Base-by-base conservation (phyloP, 2,797 vertebrate genomes). In the Gila robusta region DNA sequence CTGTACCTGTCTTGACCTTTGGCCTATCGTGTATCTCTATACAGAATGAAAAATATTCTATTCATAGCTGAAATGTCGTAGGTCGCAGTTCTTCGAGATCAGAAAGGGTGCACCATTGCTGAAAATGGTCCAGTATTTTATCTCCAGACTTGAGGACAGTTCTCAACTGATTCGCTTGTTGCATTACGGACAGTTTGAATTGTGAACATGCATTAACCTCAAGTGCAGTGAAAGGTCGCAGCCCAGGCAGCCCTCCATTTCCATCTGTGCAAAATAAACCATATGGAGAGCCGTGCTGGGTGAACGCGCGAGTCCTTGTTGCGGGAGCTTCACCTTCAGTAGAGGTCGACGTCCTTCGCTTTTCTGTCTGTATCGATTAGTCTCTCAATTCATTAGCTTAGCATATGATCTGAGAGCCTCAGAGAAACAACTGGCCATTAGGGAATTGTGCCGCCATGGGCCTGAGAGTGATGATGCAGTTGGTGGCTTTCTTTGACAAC, bases 331-430 rank as follows among this genome's bases (percentile, higher is more conserved):
- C 94, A 94, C 93, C 94, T 95, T 96, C 93, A 93, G 93, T 91
- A 93, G 92, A 92, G 94, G 94, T 95, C 94, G 92, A 93, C 93
- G 93, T 93, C 93, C 92, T 87, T 88, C 76, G 88, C 93, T 93
- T 93, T 92, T 92, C 93, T 91, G 93, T 93, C 94, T 90, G 91
- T 93, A 94, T 95, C 91, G 94, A 95, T 95, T 95, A 93, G 94
- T 95, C 94, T 95, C 95, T 95, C 94, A 94, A 95, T 95, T 95
- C 94, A 95, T 96, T 96, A 94, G 93, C 93, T 94, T 93, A 93
- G 93, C 88, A 93, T 95, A 94, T 95, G 93, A 95, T 96, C 93
- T 88, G 93, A 94, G 95, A 92, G 93, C 92, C 93, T 94, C 91
- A 90, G 92, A 94, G 93, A 94, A 94, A 95, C 92, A 94, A 91